Percentiles rank a stretch among this genome's conserved stretches.
Conservation (phyloP, 2,113 vertebrate species). For the Aplodontia rufa region DNA sequence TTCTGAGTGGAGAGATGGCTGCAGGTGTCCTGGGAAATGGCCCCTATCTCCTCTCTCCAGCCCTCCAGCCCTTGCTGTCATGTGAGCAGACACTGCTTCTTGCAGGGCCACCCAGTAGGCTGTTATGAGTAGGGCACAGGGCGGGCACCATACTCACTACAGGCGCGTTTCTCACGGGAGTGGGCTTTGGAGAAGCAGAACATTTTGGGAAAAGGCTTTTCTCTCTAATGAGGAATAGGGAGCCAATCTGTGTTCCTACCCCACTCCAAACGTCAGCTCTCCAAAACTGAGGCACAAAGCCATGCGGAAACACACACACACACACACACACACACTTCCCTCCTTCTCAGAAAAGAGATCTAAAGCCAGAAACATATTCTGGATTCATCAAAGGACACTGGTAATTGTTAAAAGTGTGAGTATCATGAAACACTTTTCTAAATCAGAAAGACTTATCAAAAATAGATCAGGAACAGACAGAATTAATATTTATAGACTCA, state of each 20-base stretch:
- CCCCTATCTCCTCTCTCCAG: rapidly evolving
- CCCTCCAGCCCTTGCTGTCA: too few species aligned
- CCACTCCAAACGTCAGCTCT: background rate
- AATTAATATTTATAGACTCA: conserved; percentile 88
- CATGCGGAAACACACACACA: too few species aligned
- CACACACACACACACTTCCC: background rate
- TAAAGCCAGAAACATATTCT: conserved; percentile 81
- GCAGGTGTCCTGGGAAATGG: background rate
- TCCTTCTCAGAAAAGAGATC: conserved; percentile 74
- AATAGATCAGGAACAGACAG: conserved; percentile 84
- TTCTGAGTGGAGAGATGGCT: background rate
- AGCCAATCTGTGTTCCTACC: too few species aligned
- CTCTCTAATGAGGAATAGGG: background rate
- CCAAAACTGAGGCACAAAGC: too few species aligned
- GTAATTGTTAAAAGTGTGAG: conserved; percentile 84
- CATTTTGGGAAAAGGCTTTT: background rate
- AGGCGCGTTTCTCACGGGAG: background rate
- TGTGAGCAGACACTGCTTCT: background rate
- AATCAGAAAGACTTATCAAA: conserved; percentile 85
- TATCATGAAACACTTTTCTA: conserved; percentile 83
- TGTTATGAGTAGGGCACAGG: background rate
- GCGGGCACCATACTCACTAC: rapidly evolving
- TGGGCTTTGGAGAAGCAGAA: background rate
- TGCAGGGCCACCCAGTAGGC: too few species aligned
- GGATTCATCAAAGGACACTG: conserved; percentile 81